Percentiles rank a stretch among this genome's conserved stretches.
These are phyloP conservation scores for Bufotes viridis DNA, from an alignment of 2,797 vertebrate genomes.

Conservation along the genomic window DNA sequence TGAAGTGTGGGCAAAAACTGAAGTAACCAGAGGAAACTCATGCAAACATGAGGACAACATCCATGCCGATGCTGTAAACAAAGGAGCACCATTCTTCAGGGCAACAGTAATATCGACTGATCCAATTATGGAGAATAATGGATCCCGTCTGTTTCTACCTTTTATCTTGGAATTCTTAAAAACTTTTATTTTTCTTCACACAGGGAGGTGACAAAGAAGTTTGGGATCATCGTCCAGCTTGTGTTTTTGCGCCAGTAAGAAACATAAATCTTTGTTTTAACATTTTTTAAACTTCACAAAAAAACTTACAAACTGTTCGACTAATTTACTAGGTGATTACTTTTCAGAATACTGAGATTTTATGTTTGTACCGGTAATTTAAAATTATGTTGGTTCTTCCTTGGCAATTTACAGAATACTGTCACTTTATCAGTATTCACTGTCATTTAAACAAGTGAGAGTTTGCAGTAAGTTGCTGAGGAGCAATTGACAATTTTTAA, in stretches of 20 bases:
- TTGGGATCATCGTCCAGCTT: slow-evolving; percentile 74
- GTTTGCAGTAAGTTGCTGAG: no score
- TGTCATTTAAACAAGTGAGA: background rate
- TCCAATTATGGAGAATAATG: background rate
- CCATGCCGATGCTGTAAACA: background rate
- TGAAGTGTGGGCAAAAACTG: background rate
- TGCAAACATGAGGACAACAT: background rate
- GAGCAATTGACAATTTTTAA: background rate
- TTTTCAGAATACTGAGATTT: background rate
- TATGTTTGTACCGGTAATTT: background rate
- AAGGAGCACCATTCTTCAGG: no score
- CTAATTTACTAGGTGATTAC: background rate
- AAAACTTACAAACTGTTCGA: background rate
- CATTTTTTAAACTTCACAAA: background rate
- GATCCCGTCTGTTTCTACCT: no score
- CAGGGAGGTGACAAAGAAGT: slow-evolving; percentile 77
- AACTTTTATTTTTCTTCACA: slow-evolving; percentile 24
- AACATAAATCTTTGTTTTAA: background rate
- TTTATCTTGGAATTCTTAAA: no score
- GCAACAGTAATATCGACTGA: background rate
- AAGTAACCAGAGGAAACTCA: background rate
- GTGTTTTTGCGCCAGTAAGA: slow-evolving; percentile 85
- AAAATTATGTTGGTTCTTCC: background rate
- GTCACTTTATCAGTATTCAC: background rate
- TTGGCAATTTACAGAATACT: background rate